phyloP scores from a whole-genome alignment of 2,113 vertebrate genomes.

The Gavia stellata region DNA sequence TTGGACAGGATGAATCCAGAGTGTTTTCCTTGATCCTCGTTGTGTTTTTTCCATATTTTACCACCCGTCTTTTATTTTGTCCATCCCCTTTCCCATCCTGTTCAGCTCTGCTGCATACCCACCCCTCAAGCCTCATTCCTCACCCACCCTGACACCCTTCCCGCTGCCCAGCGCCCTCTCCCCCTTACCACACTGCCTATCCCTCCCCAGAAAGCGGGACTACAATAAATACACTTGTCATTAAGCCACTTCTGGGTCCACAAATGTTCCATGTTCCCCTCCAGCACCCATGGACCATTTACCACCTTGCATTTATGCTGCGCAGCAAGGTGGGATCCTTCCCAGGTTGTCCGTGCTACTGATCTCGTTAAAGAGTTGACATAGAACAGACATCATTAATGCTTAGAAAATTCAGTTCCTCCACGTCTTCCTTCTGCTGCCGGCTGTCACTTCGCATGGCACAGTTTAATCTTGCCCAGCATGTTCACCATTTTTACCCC shows the following conservation, averaged over 20 bases:
- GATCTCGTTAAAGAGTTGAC: accelerated
- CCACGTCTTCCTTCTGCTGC: not conserved
- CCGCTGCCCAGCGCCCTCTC: not conserved
- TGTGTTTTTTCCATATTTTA: not conserved
- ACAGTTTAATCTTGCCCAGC: not conserved
- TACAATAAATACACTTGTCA: not conserved
- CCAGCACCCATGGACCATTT: not conserved
- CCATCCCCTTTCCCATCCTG: not conserved
- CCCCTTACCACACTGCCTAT: not conserved
- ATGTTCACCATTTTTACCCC: not conserved
- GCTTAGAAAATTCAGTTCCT: not conserved
- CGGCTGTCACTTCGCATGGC: not conserved
- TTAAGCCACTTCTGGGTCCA: not conserved
- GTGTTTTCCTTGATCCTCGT: not conserved
- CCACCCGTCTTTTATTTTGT: not conserved
- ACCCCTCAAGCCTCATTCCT: not conserved
- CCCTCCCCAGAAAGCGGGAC: not conserved
- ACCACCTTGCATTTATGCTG: not conserved
- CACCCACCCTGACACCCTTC: no score
- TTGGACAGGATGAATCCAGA: not conserved
- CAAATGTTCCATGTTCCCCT: accelerated
- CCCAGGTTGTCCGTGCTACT: not conserved
- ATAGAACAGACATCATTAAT: not conserved
- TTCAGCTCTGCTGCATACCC: not conserved
- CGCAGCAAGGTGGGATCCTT: not conserved